Base-by-base conservation (phyloP, 2,888 invertebrate genomes). In the Drosophila lacicola region DNA sequence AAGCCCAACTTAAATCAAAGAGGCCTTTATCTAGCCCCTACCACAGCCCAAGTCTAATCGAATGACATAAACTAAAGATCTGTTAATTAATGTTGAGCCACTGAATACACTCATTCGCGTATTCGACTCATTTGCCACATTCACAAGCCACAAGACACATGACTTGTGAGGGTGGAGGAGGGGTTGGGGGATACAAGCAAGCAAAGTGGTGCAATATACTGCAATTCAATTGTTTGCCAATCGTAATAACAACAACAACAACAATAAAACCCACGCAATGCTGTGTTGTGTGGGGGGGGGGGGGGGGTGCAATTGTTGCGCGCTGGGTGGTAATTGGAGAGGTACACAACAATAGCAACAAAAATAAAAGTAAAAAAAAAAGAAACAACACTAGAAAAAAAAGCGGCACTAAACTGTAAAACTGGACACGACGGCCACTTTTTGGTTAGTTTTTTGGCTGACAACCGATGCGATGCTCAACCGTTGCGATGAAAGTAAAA, bases 401-500 rank as follows among this genome's bases (percentile, higher is more conserved):
- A 63, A 60, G 51, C 65, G 56, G 62, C 60, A 70, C 76, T 61
- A 57, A 70, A 72, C 70, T 58, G 62, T 74, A 49, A 41, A 46
- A 63, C 63, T 75, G 75, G 78, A 74, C 78, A 69, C 78, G 63
- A 41, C 37, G 57, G 49, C 51, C 56, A 64, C 63, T 67, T 68
- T 3, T 63, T 65, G 36, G 41, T 33, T 29, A 11, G 4, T 17
- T 14, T 21, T 37, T 49, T 70, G 50, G 68, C 68, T 62, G 63
- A 63, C 56, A 47, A 56, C 77, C 74, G 73, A 86, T 67, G 65
- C 74, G 73, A 86, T 67, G 65, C 70, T 72, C 83, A 84, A 90
- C 92, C 90, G 89, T 75, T 85, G 87, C 89, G 89, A 92, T 92
- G 92, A 91, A 92, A 92, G 92, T 91, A 91, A 91, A 91, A 91